A percentile compares a stretch with the other conserved stretches of the same genome.
Evolutionary conservation across 2,888 invertebrate species (phyloP).

Genomic region (Agrypnus murinus): DNA sequence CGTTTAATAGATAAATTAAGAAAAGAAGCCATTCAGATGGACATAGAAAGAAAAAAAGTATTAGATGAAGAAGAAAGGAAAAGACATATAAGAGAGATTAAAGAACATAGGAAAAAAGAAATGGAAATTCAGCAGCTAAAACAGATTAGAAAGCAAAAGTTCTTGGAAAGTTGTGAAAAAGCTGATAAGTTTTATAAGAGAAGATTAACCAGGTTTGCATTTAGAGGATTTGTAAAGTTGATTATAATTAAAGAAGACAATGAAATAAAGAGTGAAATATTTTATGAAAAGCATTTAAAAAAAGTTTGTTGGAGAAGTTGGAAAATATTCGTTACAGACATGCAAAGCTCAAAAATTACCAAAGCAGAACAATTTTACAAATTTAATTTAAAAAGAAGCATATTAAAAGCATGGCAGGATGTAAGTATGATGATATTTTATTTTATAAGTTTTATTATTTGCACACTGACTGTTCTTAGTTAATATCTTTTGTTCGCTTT

Average conservation of each 20-base stretch:
- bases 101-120: constrained; percentile 76
- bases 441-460: constrained; percentile 1
- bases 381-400: constrained; percentile 71
- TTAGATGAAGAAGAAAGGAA: constrained; percentile 78
- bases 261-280: constrained; percentile 58
- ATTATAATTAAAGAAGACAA: constrained; percentile 67
- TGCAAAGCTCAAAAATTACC: constrained; percentile 71
- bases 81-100: constrained; percentile 76
- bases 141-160: constrained; percentile 73
- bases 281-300: constrained; percentile 60
- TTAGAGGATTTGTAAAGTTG: constrained; percentile 67
- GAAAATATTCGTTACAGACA: constrained; percentile 57
- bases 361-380: constrained; percentile 75
- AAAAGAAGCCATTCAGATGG: constrained; percentile 77
- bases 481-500: no score
- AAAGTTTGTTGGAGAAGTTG: constrained; percentile 57
- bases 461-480: no score
- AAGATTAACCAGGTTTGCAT: constrained; percentile 65
- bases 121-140: constrained; percentile 74
- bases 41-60: constrained; percentile 74
- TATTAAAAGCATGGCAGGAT: constrained; percentile 72
- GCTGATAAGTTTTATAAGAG: constrained; percentile 70
- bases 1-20: constrained; percentile 72
- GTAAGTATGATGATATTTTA: constrained; percentile 67
- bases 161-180: constrained; percentile 69